Percentiles rank a stretch among this genome's conserved stretches.
These are phyloP conservation scores for Egretta garzetta DNA, from an alignment of 2,113 vertebrate genomes.

Conservation along the genomic window DNA sequence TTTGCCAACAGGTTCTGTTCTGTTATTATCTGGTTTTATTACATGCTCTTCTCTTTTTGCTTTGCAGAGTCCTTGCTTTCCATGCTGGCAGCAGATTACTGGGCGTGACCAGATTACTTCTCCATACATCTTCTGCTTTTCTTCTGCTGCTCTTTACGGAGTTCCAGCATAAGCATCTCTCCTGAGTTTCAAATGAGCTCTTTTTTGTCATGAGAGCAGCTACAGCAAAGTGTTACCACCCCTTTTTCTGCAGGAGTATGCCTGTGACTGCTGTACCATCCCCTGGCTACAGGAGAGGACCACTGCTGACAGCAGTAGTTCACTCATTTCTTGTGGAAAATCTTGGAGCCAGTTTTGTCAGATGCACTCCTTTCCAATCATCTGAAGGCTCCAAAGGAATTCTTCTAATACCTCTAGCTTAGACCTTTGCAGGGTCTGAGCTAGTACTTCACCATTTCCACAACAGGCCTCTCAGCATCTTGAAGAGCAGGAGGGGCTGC, in stretches of 20 bases:
- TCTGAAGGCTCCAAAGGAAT: not conserved
- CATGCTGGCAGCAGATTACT: not conserved
- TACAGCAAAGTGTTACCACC: not conserved
- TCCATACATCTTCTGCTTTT: not conserved
- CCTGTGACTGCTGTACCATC: not conserved
- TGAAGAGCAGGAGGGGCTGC: not conserved
- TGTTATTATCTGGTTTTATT: not conserved
- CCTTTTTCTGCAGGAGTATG: not conserved
- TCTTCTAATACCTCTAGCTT: not conserved
- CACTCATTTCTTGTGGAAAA: not conserved
- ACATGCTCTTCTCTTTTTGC: not conserved
- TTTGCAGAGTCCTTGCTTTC: not conserved
- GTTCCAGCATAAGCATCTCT: not conserved
- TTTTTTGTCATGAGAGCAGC: not conserved
- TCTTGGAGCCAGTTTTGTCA: not conserved
- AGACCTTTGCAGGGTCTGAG: not conserved
- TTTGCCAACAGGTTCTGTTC: not conserved
- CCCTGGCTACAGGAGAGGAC: not conserved
- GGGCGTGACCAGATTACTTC: not conserved
- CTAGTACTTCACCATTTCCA: not conserved
- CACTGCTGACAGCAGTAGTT: not conserved
- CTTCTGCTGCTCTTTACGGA: not conserved
- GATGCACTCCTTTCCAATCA: not conserved
- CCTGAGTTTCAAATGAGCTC: not conserved
- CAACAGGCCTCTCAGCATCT: not conserved